Percentiles rank a stretch among this genome's conserved stretches.
phyloP scores from a whole-genome alignment of 2,797 vertebrate species.

The Oryzias sinensis region DNA sequence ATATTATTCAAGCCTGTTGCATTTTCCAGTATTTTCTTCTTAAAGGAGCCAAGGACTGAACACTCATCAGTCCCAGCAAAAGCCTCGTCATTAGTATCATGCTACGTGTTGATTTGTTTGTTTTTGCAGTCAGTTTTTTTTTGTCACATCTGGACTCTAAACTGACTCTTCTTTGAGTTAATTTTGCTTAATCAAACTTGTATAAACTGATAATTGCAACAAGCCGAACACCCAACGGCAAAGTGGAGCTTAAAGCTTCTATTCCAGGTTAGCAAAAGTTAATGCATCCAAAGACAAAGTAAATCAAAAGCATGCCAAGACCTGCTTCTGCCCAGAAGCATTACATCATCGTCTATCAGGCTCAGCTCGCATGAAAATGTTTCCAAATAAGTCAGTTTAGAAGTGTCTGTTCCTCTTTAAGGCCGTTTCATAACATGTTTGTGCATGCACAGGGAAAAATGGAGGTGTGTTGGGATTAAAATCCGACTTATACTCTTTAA shows the following conservation, averaged over 20 bases:
- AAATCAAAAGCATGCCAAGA: slow-evolving; percentile 45
- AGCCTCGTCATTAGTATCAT: no score
- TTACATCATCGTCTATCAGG: slow-evolving; percentile 53
- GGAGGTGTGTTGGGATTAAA: neutral
- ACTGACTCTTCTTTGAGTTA: slow-evolving; percentile 41
- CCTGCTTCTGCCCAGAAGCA: slow-evolving; percentile 48
- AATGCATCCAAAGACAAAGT: slow-evolving; percentile 41
- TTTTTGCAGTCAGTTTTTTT: slow-evolving; percentile 33
- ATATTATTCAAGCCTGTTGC: no score
- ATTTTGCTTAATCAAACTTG: slow-evolving; percentile 31
- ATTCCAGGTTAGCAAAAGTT: slow-evolving; percentile 31
- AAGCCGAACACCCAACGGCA: slow-evolving; percentile 16
- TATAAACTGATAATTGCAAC: slow-evolving; percentile 41
- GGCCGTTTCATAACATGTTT: slow-evolving; percentile 21
- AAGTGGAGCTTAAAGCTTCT: slow-evolving; percentile 10
- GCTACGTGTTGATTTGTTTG: neutral
- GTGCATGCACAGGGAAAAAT: slow-evolving; percentile 3
- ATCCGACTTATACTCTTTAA: no score
- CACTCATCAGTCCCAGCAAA: no score
- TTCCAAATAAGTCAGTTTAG: slow-evolving; percentile 18
- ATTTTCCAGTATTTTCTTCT: no score
- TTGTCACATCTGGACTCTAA: slow-evolving; percentile 54
- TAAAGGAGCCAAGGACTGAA: no score
- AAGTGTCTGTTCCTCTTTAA: slow-evolving; percentile 4
- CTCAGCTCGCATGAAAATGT: slow-evolving; percentile 11